Percentiles rank a stretch among this genome's conserved stretches.
Evolutionary conservation across 2,888 invertebrate genomes (phyloP).

Genomic region (Cantharis lateralis): DNA sequence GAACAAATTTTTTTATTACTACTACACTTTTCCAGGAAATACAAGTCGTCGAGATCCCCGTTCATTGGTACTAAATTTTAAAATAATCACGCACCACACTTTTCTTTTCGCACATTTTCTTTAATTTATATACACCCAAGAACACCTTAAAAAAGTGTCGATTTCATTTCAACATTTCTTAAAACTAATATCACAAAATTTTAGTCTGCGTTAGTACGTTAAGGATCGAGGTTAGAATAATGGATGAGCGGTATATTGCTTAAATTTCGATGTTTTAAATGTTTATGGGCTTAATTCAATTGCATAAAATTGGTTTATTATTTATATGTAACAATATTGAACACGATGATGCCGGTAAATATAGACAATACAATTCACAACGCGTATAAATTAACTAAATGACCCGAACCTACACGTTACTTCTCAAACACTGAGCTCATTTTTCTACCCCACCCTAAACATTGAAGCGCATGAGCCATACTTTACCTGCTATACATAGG

Average conservation of each 20-base stretch:
- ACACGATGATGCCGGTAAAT: slow-evolving; percentile 10
- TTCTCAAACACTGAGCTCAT: slow-evolving; percentile 27
- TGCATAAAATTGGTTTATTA: slow-evolving; percentile 4
- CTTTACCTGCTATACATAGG: slow-evolving; percentile 32
- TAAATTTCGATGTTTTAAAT: slow-evolving; percentile 25
- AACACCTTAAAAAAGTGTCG: background rate
- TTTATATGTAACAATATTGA: slow-evolving; percentile 7
- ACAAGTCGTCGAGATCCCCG: background rate
- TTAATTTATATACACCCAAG: background rate
- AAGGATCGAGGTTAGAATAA: slow-evolving; percentile 32
- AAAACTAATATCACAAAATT: slow-evolving; percentile 12
- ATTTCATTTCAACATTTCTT: background rate
- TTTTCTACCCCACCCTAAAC: slow-evolving; percentile 36
- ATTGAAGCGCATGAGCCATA: slow-evolving; percentile 27
- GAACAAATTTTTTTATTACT: background rate
- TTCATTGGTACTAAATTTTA: background rate
- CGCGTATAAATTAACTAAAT: slow-evolving; percentile 7
- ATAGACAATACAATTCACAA: slow-evolving; percentile 10
- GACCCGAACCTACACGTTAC: slow-evolving; percentile 14
- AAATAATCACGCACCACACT: background rate
- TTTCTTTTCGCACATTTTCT: background rate
- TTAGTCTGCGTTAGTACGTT: slow-evolving; percentile 10
- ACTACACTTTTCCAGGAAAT: background rate
- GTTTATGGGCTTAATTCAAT: background rate
- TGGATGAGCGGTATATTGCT: slow-evolving; percentile 35